Percentiles rank a stretch among this genome's conserved stretches.
Evolutionary conservation across 2,888 invertebrate genomes (phyloP).

Genomic region (Apodemia mormo): DNA sequence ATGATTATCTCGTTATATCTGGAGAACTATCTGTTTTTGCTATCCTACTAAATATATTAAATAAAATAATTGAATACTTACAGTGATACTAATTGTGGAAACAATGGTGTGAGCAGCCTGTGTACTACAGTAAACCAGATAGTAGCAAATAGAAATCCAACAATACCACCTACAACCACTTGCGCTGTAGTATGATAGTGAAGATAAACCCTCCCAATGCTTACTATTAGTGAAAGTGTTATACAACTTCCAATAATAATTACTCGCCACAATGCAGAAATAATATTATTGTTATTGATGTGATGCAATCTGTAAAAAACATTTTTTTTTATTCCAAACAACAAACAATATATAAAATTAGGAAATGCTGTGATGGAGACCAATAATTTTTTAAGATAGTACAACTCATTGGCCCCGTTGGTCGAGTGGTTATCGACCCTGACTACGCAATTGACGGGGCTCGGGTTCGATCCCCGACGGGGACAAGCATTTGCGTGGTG

Average conservation of each 20-base stretch:
- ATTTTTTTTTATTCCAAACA: too few relatives aligned
- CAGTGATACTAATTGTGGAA: constrained; percentile 93
- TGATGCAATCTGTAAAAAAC: constrained; percentile 86
- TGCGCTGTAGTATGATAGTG: constrained; percentile 92
- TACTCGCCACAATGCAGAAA: constrained; percentile 88
- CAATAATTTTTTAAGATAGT: too few relatives aligned
- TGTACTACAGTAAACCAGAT: constrained; percentile 92
- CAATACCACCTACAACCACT: constrained; percentile 88
- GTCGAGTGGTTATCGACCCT: too few relatives aligned
- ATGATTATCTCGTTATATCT: too few relatives aligned
- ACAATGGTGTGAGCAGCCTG: constrained; percentile 90
- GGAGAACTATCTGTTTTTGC: too few relatives aligned
- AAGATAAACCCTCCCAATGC: constrained; percentile 89
- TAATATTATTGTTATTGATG: constrained; percentile 89
- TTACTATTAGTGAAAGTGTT: constrained; percentile 82
- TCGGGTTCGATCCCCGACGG: too few relatives aligned
- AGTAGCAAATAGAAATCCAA: constrained; percentile 88
- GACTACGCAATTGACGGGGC: too few relatives aligned
- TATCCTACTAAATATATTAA: too few relatives aligned
- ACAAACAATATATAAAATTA: too few relatives aligned
- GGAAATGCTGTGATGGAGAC: too few relatives aligned
- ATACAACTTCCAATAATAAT: constrained; percentile 84
- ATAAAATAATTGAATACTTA: constrained; percentile 69
- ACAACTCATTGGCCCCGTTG: too few relatives aligned
- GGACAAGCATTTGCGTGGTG: too few relatives aligned